Evolutionary conservation across 2,113 vertebrate genomes (phyloP).

Genomic region (Pachycephala philippinensis): DNA sequence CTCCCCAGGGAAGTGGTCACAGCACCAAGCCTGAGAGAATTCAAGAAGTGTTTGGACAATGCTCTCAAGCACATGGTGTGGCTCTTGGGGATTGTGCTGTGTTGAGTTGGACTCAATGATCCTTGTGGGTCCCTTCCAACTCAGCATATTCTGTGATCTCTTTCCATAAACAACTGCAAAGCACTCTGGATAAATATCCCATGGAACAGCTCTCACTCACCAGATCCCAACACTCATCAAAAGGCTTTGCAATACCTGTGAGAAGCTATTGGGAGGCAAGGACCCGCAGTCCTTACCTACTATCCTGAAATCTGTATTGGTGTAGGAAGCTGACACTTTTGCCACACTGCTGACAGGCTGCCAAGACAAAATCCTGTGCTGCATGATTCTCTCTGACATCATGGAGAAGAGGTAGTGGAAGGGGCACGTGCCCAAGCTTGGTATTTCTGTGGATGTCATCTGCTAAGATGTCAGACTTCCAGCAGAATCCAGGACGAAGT

Average conservation of each 20-base stretch:
- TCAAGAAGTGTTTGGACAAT: background rate
- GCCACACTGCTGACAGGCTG: background rate
- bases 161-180: background rate
- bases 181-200: background rate
- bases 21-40: background rate
- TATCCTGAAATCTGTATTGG: fast-evolving
- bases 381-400: background rate
- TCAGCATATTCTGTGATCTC: background rate
- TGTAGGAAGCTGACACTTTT: background rate
- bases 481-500: background rate
- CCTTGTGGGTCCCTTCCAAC: background rate
- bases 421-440: background rate
- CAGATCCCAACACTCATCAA: background rate
- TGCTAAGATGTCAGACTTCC: background rate
- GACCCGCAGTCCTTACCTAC: background rate
- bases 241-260: background rate
- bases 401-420: background rate
- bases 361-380: background rate
- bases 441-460: background rate
- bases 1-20: background rate
- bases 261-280: background rate
- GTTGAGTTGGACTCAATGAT: background rate
- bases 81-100: background rate
- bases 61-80: background rate
- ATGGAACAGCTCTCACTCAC: background rate